Evolutionary conservation across 2,797 vertebrate species (phyloP).

Genomic region (Rhinogobio ventralis): DNA sequence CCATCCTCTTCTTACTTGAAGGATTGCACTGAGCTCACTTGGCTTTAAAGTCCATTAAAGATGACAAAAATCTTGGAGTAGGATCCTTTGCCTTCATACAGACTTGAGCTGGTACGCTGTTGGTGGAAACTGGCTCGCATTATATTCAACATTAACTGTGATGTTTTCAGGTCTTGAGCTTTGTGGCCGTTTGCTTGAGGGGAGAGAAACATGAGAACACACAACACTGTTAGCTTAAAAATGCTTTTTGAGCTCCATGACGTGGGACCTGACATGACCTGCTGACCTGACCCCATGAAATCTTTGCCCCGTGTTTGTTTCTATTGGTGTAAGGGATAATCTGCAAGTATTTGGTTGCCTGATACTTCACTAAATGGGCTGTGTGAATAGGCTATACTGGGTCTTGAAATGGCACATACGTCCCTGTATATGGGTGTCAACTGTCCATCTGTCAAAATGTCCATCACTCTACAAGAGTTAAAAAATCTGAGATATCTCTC

Average conservation of each 20-base stretch:
- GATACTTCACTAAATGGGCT: slow-evolving; percentile 3
- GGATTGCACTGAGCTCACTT: slow-evolving; percentile 17
- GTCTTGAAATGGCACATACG: slow-evolving; percentile 34
- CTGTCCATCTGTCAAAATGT: slow-evolving; percentile 50
- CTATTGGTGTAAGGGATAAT: neutral
- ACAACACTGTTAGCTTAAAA: slow-evolving; percentile 84
- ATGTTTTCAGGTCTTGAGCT: slow-evolving; percentile 66
- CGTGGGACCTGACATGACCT: slow-evolving; percentile 66
- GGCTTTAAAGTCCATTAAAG: slow-evolving; percentile 51
- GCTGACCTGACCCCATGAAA: slow-evolving; percentile 40
- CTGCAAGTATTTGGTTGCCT: neutral
- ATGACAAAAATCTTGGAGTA: neutral
- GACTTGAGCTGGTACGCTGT: neutral
- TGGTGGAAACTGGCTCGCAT: neutral
- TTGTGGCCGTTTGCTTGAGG: slow-evolving; percentile 82
- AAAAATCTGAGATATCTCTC: slow-evolving; percentile 43
- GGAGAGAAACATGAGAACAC: slow-evolving; percentile 81
- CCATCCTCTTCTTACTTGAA: slow-evolving; percentile 69
- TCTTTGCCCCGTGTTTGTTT: neutral
- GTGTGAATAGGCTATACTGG: slow-evolving; percentile 12
- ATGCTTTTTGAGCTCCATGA: slow-evolving; percentile 69
- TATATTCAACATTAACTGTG: slow-evolving; percentile 48
- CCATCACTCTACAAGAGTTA: slow-evolving; percentile 60
- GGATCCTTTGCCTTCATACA: slow-evolving; percentile 15
- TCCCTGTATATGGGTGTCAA: slow-evolving; percentile 33